Evolutionary conservation across 2,888 invertebrate species (phyloP), one percentile per base, ranked within the genome.

Genomic region (Actias luna): DNA sequence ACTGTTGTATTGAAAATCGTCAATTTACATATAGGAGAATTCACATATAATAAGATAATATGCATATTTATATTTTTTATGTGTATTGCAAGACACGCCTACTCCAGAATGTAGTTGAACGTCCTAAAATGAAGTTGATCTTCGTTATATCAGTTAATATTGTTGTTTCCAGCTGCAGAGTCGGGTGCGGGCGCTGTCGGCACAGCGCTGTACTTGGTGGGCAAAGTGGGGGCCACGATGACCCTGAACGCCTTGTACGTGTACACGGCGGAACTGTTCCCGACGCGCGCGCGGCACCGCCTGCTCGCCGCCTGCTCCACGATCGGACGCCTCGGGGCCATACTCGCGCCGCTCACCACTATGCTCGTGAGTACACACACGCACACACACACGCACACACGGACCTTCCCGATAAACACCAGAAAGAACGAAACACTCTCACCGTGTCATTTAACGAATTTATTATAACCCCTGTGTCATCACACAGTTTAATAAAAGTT

Each of bases 241-340:
- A 92, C 95, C 25, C 94, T 95, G 80, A 94, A 94, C 75, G 94
- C 94, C 59, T 87, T 95, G 66, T 95, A 95, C 83, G 93, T 95
- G 79, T 95, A 95, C 83, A 95, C 95, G 14, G 94, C 95, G 14
- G 96, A 96, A 88, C 90, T 96, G 84, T 96, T 95, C 84, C 96
- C 96, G 0, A 96, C 96, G 61, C 93, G 94, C 66, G 93, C 95
- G 25, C 93, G 96, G 10, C 95, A 96, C 79, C 94, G 95, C 46
- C 88, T 95, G 72, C 92, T 96, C 55, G 95, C 95, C 4, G 90
- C 94, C 31, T 95, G 96, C 84, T 95, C 95, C 61, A 95, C 95
- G 89, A 90, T 94, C 70, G 96, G 96, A 36, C 91, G 96, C 18
- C 79, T 96, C 63, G 96, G 96, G 0, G 94, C 95, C 16, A 95